Base-by-base conservation (phyloP, 2,113 vertebrate genomes). In the Athene cunicularia region DNA sequence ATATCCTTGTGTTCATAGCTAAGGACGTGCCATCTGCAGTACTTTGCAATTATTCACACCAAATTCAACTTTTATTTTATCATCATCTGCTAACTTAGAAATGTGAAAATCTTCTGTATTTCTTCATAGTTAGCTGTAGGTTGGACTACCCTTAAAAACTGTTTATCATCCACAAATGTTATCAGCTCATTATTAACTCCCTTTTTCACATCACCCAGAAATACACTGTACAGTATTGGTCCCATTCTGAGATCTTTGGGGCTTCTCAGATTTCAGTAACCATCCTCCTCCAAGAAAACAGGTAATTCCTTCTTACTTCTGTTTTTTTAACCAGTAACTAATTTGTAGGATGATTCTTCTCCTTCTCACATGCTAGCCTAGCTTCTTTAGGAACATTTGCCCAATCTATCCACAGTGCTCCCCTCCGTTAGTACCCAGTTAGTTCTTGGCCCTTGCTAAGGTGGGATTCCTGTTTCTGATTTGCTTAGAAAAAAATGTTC, bases 1-100 rank as follows among this genome's bases (percentile, higher is more conserved):
- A 43, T 49, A 92, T 56, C 21, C 27, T 64, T 64, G 45, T 75
- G 56, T 76, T 97, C 50, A 81, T 41, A 85, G 47, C 74, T 67
- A 67, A 41, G 41, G 62, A 88, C 64, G 41, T 82, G 71, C 67
- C 94, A 95, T 93, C 86, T 90, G 88, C 80, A 92, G 67, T 86
- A 76, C 82, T 90, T 37, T 5, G 23, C 41, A 86, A 79, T 92
- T 95, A 90, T 90, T 95, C 75, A 86, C 33, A 88, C 85, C 55
- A 88, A 92, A 72, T 59, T 4, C 47, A 90, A 81, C 50, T n/a
- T 91, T 93, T 26, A 39, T 73, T 90, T 72, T 60, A 75, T 50
- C 60, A 83, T 95, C 72, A 86, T 88, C 66, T 95, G 79, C 45
- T 66, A 75, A 33, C 43, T 72, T 35, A 82, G 39, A 92, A 92